Percentiles rank a stretch among this genome's conserved stretches.
Conservation (phyloP, 2,888 invertebrate genomes). For the Machimus atricapillus region DNA sequence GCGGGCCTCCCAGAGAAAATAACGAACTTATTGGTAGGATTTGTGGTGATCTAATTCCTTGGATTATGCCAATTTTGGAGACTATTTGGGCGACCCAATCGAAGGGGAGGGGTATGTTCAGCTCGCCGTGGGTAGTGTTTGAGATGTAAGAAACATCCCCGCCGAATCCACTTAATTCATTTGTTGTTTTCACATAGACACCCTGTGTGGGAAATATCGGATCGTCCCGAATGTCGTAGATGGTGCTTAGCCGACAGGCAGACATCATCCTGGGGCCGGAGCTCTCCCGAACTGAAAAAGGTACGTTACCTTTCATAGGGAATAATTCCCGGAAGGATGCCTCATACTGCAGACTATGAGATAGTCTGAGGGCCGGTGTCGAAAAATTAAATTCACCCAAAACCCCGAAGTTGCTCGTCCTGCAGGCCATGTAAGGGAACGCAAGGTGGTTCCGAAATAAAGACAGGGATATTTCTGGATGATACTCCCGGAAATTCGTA, state of each 20-base stretch:
- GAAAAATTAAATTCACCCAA: constrained; percentile 53
- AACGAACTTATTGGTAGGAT: constrained; percentile 57
- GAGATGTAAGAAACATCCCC: constrained; percentile 93
- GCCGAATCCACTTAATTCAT: constrained; percentile 82
- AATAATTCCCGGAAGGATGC: constrained; percentile 81
- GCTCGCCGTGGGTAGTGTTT: constrained; percentile 78
- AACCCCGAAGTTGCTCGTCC: constrained; percentile 79
- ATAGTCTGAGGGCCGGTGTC: constrained; percentile 64
- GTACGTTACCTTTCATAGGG: constrained; percentile 65
- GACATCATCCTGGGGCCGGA: constrained; percentile 89
- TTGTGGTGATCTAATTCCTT: constrained; percentile 54
- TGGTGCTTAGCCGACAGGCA: constrained; percentile 78
- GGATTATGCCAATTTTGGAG: constrained; percentile 57
- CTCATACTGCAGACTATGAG: constrained; percentile 89
- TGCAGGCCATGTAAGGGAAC: constrained; percentile 70
- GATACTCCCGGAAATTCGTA: constrained; percentile 62
- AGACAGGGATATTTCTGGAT: constrained; percentile 71
- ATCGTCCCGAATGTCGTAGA: constrained; percentile 81
- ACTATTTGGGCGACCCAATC: constrained; percentile 59
- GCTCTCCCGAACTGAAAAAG: constrained; percentile 85
- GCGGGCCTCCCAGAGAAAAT: constrained; percentile 78
- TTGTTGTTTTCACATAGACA: constrained; percentile 72
- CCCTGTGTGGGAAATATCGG: constrained; percentile 81
- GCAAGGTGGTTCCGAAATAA: constrained; percentile 72
- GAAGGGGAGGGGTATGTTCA: constrained; percentile 70